These are phyloP conservation scores for Peromyscus maniculatus DNA, from an alignment of 2,113 vertebrate genomes.

Conservation along the genomic window DNA sequence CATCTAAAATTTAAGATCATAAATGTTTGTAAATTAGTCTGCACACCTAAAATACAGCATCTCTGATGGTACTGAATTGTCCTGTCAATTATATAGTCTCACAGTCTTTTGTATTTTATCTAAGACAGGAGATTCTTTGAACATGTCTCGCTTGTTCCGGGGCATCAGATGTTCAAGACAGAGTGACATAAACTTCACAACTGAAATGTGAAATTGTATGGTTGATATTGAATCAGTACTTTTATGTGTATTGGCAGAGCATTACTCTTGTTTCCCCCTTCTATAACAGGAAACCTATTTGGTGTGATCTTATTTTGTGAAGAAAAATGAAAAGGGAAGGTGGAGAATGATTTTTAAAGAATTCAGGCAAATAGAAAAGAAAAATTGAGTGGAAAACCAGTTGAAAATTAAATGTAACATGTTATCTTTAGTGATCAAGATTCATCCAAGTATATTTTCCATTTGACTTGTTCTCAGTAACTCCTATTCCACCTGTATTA, in stretches of 20 bases:
- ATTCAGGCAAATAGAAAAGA: background rate
- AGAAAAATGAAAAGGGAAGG: background rate
- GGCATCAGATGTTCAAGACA: background rate
- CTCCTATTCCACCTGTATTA: background rate
- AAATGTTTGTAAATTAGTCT: background rate
- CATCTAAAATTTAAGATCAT: background rate
- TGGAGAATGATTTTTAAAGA: background rate
- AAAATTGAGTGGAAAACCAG: background rate
- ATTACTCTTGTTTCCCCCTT: background rate
- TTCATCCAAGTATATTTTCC: background rate
- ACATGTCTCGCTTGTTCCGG: background rate
- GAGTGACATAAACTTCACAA: background rate
- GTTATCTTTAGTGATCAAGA: background rate
- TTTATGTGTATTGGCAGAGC: background rate
- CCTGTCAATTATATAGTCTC: background rate
- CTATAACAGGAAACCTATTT: background rate
- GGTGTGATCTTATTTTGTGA: background rate
- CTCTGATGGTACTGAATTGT: background rate
- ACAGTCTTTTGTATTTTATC: background rate
- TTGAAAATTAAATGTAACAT: background rate
- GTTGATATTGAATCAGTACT: background rate
- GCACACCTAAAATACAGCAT: background rate
- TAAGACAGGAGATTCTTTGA: background rate
- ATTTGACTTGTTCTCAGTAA: background rate
- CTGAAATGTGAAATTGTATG: background rate